A percentile compares a stretch with the other conserved stretches of the same genome.
phyloP scores from a whole-genome alignment of 2,113 vertebrate species.

The Anolis carolinensis region DNA sequence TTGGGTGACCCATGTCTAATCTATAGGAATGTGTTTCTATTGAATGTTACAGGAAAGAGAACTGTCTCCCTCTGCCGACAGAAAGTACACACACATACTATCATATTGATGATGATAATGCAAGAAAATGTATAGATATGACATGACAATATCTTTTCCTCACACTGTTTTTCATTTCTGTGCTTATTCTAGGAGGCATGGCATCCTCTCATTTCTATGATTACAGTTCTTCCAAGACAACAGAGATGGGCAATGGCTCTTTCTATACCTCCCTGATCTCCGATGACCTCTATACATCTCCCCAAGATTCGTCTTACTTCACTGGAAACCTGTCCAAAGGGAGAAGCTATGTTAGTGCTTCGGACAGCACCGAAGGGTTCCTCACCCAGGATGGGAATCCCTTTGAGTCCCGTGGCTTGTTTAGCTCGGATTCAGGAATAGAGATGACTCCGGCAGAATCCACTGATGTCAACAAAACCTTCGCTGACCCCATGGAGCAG shows the following conservation, averaged over 20 bases:
- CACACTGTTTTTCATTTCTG: conserved; percentile 32
- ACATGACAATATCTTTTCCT: neutral
- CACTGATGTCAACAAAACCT: conserved; percentile 81
- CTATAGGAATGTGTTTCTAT: neutral
- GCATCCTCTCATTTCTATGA: conserved; percentile 61
- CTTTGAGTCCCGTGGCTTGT: conserved; percentile 79
- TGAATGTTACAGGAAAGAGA: neutral
- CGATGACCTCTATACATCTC: conserved; percentile 75
- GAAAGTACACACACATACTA: neutral
- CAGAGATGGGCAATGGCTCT: conserved; percentile 78
- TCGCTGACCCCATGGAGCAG: conserved; percentile 78
- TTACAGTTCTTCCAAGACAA: conserved; percentile 68
- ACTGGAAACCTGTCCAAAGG: conserved; percentile 82
- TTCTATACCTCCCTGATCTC: conserved; percentile 94
- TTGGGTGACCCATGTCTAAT: no score
- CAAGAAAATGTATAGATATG: neutral
- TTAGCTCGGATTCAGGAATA: conserved; percentile 87
- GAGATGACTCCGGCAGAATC: conserved; percentile 88
- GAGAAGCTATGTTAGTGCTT: conserved; percentile 61
- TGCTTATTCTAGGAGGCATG: conserved; percentile 77
- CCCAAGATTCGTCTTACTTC: conserved; percentile 83
- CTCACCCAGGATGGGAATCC: conserved; percentile 77
- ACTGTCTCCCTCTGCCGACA: neutral
- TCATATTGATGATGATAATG: neutral
- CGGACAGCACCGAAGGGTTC: conserved; percentile 72